Base-by-base conservation (phyloP, 2,113 vertebrate genomes). In the Lamprotornis superbus region DNA sequence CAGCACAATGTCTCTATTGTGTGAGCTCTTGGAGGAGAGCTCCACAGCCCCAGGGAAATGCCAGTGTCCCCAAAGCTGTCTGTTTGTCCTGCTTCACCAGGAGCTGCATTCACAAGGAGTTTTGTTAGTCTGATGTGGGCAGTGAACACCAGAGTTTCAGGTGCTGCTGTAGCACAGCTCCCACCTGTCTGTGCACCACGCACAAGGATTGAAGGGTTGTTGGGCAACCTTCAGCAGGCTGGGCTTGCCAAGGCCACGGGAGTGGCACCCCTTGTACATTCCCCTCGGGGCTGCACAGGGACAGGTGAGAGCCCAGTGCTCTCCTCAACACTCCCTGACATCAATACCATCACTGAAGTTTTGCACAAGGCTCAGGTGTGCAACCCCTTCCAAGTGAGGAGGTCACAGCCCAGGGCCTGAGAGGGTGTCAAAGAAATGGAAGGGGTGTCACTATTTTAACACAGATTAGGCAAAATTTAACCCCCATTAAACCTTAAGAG, bases 401-500 rank as follows among this genome's bases (percentile, higher is more conserved):
- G 75, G 68, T 60, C 93, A 77, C 35, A 68, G 53, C 28, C 35
- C 65, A 64, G 50, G 47, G 27, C 18, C 39, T 64, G 74, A 68
- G 78, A 74, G 56, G 2, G 18, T 50, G 42, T 57, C 73, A 84
- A 28, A 39, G 47, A 73, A 83, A 65, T 47, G 76, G 82, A 91
- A 89, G 77, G 89, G 37, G 25, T 83, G 53, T 40, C 78, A 61
- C 46, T 57, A 30, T 78, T 94, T 78, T 61, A 94, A 49, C 63
- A 46, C 47, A 95, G 74, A 93, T 91, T 87, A 94, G 69, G 74
- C 56, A 93, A 84, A 83, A 63, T 22, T 68, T 81, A 93, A 73
- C 75, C 67, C 83, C 52, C 65, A 31, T 74, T 71, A 69, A 86
- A 91, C 85, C 53, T 64, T 21, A 22, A 61, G 71, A 93, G 39